Evolutionary conservation across 2,797 vertebrate species (phyloP).

Genomic region (Nothura maculosa): DNA sequence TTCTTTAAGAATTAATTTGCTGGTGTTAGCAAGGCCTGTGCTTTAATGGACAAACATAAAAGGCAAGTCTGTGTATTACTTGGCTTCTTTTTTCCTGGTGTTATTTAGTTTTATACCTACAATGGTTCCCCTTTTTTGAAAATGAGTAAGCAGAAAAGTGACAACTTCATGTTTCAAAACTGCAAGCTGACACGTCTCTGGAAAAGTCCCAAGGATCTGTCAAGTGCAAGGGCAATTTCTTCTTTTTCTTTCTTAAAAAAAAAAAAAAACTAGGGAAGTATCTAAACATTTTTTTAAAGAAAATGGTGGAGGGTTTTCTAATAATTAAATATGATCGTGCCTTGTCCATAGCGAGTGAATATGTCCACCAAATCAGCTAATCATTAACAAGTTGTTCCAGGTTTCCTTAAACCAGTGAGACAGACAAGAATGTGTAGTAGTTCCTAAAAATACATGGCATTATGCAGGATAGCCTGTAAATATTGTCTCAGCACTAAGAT

Average conservation of each 20-base stretch:
- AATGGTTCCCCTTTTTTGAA: neutral
- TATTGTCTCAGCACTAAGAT: neutral
- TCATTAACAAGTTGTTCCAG: neutral
- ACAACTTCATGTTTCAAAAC: neutral
- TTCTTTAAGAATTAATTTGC: constrained; percentile 34
- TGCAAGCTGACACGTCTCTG: neutral
- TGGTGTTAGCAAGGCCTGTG: neutral
- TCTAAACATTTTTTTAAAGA: neutral
- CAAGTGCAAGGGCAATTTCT: neutral
- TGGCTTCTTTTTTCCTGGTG: neutral
- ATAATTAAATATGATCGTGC: neutral
- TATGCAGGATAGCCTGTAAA: neutral
- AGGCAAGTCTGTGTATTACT: neutral
- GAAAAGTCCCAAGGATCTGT: neutral
- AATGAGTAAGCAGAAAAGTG: neutral
- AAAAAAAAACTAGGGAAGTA: neutral
- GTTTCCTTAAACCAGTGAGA: neutral
- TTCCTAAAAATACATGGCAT: neutral
- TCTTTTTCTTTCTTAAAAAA: neutral
- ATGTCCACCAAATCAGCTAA: neutral
- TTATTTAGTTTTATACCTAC: neutral
- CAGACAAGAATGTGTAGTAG: neutral
- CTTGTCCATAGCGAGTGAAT: neutral
- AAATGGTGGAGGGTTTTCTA: neutral
- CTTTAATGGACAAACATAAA: neutral